Conservation (phyloP, 2,113 vertebrate species). For the Motacilla tschutschensis region DNA sequence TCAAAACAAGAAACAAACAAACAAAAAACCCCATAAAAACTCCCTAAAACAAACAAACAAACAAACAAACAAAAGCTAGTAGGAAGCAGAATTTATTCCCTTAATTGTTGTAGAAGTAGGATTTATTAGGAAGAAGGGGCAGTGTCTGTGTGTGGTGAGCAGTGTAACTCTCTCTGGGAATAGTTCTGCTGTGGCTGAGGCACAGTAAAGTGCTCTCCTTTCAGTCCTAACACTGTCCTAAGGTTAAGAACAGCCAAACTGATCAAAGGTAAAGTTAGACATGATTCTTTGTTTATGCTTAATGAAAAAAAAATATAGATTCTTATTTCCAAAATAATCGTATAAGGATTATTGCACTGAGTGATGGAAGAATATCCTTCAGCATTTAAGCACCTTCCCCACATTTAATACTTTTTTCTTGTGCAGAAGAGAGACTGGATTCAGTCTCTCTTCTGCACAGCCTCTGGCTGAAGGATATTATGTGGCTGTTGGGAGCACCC, state of each 20-base stretch:
- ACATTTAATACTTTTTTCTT: background rate
- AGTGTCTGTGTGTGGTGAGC: background rate
- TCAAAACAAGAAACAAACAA: background rate
- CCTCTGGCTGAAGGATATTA: background rate
- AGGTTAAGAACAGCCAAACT: background rate
- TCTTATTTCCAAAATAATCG: background rate
- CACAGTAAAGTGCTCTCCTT: accelerated
- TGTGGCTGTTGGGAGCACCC: background rate
- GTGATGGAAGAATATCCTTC: background rate
- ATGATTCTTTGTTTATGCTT: background rate
- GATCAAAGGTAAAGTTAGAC: background rate
- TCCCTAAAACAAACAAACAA: too few relatives aligned
- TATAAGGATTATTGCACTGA: background rate
- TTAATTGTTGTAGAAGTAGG: background rate
- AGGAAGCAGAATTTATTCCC: background rate
- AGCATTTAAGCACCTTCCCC: background rate
- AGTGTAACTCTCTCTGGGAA: background rate
- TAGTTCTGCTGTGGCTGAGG: background rate
- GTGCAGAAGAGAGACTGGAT: too few relatives aligned
- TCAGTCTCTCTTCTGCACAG: background rate
- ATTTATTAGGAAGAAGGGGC: background rate
- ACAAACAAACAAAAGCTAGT: background rate
- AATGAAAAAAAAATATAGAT: background rate
- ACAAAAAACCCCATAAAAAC: too few relatives aligned
- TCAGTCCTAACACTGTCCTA: background rate